phyloP scores from a whole-genome alignment of 2,888 invertebrate genomes.

The Phorcus lineatus region DNA sequence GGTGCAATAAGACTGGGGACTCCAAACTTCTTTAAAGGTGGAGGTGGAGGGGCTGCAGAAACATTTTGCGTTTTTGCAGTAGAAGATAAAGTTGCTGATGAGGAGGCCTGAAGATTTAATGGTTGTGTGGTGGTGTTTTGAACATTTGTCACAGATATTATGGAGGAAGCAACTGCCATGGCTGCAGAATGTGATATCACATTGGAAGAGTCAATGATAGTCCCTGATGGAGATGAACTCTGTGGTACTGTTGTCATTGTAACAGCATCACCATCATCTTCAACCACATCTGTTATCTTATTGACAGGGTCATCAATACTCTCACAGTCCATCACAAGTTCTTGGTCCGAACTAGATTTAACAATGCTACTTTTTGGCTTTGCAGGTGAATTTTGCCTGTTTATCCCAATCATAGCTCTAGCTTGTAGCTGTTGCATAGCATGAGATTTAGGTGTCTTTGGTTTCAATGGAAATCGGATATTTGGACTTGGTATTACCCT shows the following conservation, averaged over 20 bases:
- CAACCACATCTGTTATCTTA: background rate
- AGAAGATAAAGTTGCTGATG: background rate
- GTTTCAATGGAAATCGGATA: background rate
- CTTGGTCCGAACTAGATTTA: background rate
- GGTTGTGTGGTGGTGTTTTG: background rate
- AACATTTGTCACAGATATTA: background rate
- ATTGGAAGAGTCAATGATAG: background rate
- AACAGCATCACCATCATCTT: background rate
- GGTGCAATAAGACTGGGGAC: background rate
- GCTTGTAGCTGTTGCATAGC: background rate
- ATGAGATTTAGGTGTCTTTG: background rate
- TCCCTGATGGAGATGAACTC: background rate
- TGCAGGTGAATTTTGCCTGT: background rate
- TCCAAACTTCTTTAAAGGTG: slow-evolving; percentile 8
- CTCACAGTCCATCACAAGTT: slow-evolving; percentile 24
- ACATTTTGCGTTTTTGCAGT: background rate
- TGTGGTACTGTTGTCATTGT: background rate
- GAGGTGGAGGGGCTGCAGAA: background rate
- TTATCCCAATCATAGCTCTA: background rate
- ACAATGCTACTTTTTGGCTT: background rate
- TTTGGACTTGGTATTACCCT: background rate
- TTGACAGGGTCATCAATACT: slow-evolving; percentile 15
- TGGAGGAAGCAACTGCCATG: slow-evolving; percentile 4
- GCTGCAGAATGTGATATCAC: slow-evolving; percentile 10
- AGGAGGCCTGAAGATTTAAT: background rate